phyloP scores from a whole-genome alignment of 2,888 invertebrate genomes.

The Onthophagus sagittarius region DNA sequence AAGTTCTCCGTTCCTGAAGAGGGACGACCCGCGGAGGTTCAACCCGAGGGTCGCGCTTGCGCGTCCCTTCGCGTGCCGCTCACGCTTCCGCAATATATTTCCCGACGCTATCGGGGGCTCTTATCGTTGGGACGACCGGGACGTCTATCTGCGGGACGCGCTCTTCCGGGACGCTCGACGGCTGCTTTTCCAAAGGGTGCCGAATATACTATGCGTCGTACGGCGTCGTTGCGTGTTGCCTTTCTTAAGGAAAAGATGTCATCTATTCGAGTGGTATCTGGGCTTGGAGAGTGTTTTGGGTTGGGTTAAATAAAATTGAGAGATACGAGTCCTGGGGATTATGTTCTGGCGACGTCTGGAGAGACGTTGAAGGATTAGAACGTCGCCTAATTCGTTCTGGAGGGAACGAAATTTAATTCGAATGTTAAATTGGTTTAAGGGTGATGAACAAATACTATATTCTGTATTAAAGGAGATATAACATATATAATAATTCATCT shows the following conservation, averaged over 20 bases:
- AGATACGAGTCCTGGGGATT: background rate
- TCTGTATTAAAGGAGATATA: background rate
- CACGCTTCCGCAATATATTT: slow-evolving; percentile 47
- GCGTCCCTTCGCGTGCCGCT: slow-evolving; percentile 41
- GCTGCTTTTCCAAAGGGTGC: background rate
- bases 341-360: background rate
- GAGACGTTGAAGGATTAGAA: background rate
- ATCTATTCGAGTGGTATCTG: background rate
- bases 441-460: background rate
- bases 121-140: slow-evolving; percentile 39
- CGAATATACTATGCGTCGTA: background rate
- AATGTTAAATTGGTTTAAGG: background rate
- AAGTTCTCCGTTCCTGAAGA: slow-evolving; percentile 26
- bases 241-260: background rate
- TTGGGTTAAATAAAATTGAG: background rate
- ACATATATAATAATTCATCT: background rate
- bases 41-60: background rate
- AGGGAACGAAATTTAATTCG: background rate
- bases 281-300: background rate
- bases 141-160: slow-evolving; percentile 41
- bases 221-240: background rate
- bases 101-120: slow-evolving; percentile 37
- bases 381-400: background rate
- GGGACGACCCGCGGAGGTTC: background rate
- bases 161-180: slow-evolving; percentile 34